Percentiles rank a stretch among this genome's conserved stretches.
phyloP scores from a whole-genome alignment of 2,888 invertebrate genomes.

The Acleris holmiana region DNA sequence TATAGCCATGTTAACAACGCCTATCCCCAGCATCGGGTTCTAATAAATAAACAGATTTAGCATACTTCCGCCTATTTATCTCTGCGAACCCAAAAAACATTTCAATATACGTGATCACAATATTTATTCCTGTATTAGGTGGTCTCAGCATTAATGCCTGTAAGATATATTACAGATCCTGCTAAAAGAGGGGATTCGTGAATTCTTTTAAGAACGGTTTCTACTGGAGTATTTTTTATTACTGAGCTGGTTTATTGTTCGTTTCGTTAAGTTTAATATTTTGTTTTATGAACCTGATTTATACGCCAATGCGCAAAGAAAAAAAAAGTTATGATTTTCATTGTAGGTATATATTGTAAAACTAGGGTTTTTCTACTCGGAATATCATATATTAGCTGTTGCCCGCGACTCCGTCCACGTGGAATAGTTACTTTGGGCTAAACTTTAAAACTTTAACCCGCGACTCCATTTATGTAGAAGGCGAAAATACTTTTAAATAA shows the following conservation, averaged over 20 bases:
- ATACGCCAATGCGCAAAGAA: too few species aligned
- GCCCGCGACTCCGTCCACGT: too few species aligned
- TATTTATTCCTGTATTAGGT: conserved; percentile 37
- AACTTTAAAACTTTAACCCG: too few species aligned
- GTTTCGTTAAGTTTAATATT: conserved; percentile 24
- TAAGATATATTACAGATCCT: conserved; percentile 46
- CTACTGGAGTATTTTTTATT: conserved; percentile 13
- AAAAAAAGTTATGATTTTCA: too few species aligned
- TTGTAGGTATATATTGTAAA: too few species aligned
- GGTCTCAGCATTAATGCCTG: conserved; percentile 39
- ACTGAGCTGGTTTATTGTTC: conserved; percentile 17
- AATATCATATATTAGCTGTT: too few species aligned
- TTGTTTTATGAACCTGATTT: too few species aligned
- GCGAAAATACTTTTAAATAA: too few species aligned
- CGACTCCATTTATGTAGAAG: too few species aligned
- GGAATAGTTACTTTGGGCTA: too few species aligned
- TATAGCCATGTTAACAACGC: neutral
- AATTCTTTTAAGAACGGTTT: conserved; percentile 38
- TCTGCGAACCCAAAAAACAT: conserved; percentile 20
- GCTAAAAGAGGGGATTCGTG: conserved; percentile 45
- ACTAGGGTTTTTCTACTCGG: too few species aligned
- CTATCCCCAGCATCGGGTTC: neutral
- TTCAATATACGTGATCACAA: conserved; percentile 42
- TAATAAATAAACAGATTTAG: conserved; percentile 29
- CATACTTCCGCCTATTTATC: conserved; percentile 28